Base-by-base conservation (phyloP, 1,140 invertebrate genomes). In the Drosophila obscura region DNA sequence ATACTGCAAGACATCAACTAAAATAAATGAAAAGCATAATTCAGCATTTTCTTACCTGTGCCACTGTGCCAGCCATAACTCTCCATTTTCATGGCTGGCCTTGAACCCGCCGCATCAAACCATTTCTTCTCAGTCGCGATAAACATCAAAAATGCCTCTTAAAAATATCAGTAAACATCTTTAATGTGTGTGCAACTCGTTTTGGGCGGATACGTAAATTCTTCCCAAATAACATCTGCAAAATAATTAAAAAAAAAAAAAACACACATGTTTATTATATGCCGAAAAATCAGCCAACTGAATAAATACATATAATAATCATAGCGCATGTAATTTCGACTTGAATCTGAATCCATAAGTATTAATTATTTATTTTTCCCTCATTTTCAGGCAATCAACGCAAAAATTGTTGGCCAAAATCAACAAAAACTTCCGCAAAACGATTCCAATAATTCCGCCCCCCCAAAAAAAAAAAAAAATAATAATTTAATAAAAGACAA, bases 331-430 rank as follows among this genome's bases (percentile, higher is more conserved):
- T 73, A 77, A 77, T 67, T 80, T 50, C n/a, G 73, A 26, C 24
- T 45, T 16, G 46, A 52, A 57, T 13, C 56, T 24, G 31, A 31
- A 49, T 48, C 43, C 48, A 67, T 67, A 74, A 58, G n/a, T 62
- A 22, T 52, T 46, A 51, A 56, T 67, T 67, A 52, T 13, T 64
- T 39, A 67, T 56, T 67, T 64, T 63, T 61, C 55, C 55, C 44
- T 53, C 48, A 60, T 77, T 88, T 87, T 15, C 78, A 85, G 82
- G 41, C 62, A 52, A 71, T 81, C 35, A 39, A 39, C 11, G 35
- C 35, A 39, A 13, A 39, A 39, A 4, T 69, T 59, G 31, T 74
- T 13, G 49, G 52, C 16, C 15, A 60, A 82, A 81, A 35, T 61
- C 50, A 57, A 72, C 77, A 66, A 45, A 44, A 35, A 59, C 64